Evolutionary conservation across 1,140 invertebrate genomes (phyloP), one percentile per base, ranked within the genome.

Genomic region (Idris sp.): DNA sequence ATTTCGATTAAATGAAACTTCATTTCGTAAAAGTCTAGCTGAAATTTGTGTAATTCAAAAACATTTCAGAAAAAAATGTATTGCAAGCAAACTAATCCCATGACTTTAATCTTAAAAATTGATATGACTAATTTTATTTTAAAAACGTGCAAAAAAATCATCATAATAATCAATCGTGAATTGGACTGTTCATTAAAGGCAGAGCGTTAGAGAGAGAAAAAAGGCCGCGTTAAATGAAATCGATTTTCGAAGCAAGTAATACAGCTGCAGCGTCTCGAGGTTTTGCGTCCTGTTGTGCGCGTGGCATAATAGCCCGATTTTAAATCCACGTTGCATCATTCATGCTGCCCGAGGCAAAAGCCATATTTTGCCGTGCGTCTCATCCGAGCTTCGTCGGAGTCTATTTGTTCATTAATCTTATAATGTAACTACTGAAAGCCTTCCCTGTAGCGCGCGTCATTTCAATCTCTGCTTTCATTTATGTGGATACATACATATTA

Each of bases 321-420:
- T 84, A 80, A 84, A 81, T 81, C 78, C 78, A 74, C 76, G 74
- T 81, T 83, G 79, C 80, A 84, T 84, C 72, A 75, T 77, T 76
- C 76, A 83, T 83, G 69, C 22, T 51, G 61, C 77, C 76, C 61
- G 74, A 76, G 80, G 78, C 78, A 53, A 78, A 38, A 53, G 54
- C 51, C 65, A 54, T 76, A 76, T 68, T 76, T 72, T 35, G 61
- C 40, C 68, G n/a, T n/a, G 58, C 44, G 53, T 73, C 75, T 77
- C 53, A 69, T 73, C 64, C 64, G 53, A 36, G 59, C 51, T 40
- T 68, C 58, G 53, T 51, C 74, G 43, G 61, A 38, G 38, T 77
- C 76, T 79, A 77, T 83, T 82, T 81, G 81, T 81, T 83, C 81
- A 81, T 83, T 82, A 83, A 83, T 83, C 81, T 83, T 83, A 78